Evolutionary conservation across 2,113 vertebrate genomes (phyloP), one percentile per base, ranked within the genome.

Genomic region (Clupea harengus): DNA sequence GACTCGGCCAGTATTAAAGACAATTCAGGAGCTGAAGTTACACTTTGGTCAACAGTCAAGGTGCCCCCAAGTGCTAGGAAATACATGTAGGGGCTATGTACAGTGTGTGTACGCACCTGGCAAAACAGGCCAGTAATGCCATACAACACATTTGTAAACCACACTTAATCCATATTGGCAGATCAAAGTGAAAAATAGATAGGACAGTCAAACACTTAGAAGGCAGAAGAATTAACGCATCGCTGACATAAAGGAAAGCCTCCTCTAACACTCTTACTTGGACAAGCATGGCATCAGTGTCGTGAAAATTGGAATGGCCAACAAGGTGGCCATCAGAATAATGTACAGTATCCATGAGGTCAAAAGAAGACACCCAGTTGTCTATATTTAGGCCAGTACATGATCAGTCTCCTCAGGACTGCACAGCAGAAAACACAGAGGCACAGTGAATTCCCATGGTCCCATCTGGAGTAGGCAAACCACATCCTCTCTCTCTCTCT

Each of bases 381-480:
- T 22, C 54, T 60, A 60, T 20, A 60, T 78, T 78, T 17, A 78
- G 28, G 28, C 72, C 32, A 78, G 72, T 15, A 39, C 32, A 13
- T 17, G 72, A 32, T 39, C 72, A 78, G 72, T 78, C 72, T 78
- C 15, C 72, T 78, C 28, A 78, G 72, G 72, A 39, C 39, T 39
- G 39, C 72, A 78, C 72, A 78, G 72, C 39, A 78, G 72, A 78
- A 78, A 78, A 78, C 32, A 78, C 72, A 78, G 72, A 78, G 72
- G 11, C 28, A 78, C 72, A 78, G 72, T 39, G 72, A 78, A 15
- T 39, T 78, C 72, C 72, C 72, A 44, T 39, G 28, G 72, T 78
- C 32, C 28, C 72, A 39, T 78, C 72, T 78, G 13, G 72, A 39
- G 28, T 32, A 17, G 44, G 28, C 9, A 32, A n/a, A 28, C 9